Conservation (phyloP, 2,888 invertebrate species). For the Eupithecia insigniata region DNA sequence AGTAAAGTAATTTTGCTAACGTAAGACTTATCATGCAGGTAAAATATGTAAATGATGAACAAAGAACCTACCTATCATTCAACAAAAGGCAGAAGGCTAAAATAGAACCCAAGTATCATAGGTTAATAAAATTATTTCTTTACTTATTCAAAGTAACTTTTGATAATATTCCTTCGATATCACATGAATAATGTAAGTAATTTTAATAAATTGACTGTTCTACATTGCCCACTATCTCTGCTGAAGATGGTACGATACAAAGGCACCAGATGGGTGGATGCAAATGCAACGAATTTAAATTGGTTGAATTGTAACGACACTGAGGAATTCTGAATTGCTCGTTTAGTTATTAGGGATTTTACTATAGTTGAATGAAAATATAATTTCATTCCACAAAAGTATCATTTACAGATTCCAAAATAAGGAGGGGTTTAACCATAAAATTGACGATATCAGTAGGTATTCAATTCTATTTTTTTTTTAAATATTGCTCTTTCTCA, state of each 20-base stretch:
- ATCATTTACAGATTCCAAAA: too few species aligned
- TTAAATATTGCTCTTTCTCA: too few species aligned
- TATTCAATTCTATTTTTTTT: too few species aligned
- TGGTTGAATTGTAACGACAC: conserved; percentile 19
- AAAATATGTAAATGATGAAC: neutral
- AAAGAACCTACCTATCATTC: neutral
- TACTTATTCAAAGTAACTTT: neutral
- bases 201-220: conserved; percentile 7
- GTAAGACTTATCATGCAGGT: too few species aligned
- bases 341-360: conserved; percentile 4
- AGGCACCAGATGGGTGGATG: conserved; percentile 32
- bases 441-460: too few species aligned
- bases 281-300: conserved; percentile 38
- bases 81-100: neutral
- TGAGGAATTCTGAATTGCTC: conserved; percentile 16
- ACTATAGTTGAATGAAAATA: neutral
- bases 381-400: too few species aligned
- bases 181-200: neutral
- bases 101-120: neutral
- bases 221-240: neutral
- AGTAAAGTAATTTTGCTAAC: too few species aligned
- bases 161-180: neutral
- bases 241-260: conserved; percentile 19
- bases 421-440: too few species aligned
- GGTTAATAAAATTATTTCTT: neutral